Evolutionary conservation across 2,797 vertebrate species (phyloP), one percentile per base, ranked within the genome.

Genomic region (Phylloscopus collybita): DNA sequence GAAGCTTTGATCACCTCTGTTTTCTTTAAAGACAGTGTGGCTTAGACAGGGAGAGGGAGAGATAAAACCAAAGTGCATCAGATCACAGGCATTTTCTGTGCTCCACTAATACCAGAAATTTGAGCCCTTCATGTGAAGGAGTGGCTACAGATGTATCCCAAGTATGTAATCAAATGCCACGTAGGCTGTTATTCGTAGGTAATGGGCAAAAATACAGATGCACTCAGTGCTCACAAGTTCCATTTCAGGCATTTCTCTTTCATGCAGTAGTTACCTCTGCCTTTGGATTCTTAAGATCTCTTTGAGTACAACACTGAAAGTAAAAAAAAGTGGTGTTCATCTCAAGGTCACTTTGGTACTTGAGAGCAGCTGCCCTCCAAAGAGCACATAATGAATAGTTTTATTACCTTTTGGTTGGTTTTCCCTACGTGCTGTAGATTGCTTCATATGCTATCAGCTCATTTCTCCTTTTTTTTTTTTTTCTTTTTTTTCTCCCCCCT

Each of bases 351-450:
- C 66, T 86, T 60, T 86, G 56, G 44, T 71, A 26, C 56, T 61
- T 38, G 53, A 67, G 80, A 89, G 85, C 49, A 78, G 45, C 61
- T 89, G 75, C 79, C 67, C 53, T 95, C 62, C 65, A 80, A 70
- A 93, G 61, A 96, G 53, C 38, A 67, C 42, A 44, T 82, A 85
- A 86, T 87, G 93, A 93, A 71, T 67, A 40, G 64, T 85, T 87
- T 72, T 92, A 76, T 89, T 92, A 69, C 57, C 50, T 83, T 69
- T 80, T 60, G 42, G 26, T 85, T 85, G 79, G 16, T 74, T 85
- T 92, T 92, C 34, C 76, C 61, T 88, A 45, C 1, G 2, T 76
- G 29, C 72, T n/a, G 4, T 65, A 50, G 67, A 62, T 81, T 80
- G 49, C 36, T 93, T 83, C 59, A 59, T 92, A 67, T 42, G 49